Conservation (phyloP, 2,888 invertebrate genomes). For the Cryptocheilus praepositus region DNA sequence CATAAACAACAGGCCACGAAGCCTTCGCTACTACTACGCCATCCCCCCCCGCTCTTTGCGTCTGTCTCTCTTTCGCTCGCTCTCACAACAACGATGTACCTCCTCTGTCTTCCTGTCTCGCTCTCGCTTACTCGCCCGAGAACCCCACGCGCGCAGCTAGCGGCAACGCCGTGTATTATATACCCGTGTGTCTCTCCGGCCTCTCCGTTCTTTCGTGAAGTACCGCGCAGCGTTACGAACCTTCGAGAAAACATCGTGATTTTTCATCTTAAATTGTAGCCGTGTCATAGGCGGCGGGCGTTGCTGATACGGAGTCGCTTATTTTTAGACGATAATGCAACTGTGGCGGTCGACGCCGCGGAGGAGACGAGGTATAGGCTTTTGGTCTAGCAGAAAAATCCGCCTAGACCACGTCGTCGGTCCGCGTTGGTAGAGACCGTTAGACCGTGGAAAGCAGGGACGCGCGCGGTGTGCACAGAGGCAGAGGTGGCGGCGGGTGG, state of each 20-base stretch:
- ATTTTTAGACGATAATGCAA: constrained; percentile 51
- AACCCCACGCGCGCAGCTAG: constrained; percentile 53
- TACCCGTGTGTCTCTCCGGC: constrained; percentile 52
- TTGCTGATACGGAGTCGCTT: constrained; percentile 29
- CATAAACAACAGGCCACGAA: constrained; percentile 55
- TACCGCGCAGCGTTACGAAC: constrained; percentile 61
- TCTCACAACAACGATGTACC: not conserved
- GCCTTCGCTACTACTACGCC: constrained; percentile 27
- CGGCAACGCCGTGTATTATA: constrained; percentile 61
- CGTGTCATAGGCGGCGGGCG: not conserved
- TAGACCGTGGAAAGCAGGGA: constrained; percentile 16
- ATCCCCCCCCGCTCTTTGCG: constrained; percentile 10
- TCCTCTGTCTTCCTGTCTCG: constrained; percentile 10
- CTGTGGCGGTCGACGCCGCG: constrained; percentile 18
- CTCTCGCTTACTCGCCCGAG: constrained; percentile 23
- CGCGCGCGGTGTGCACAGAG: not conserved
- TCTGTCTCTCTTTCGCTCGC: constrained; percentile 5
- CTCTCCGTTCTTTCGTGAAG: constrained; percentile 46
- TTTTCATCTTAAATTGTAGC: constrained; percentile 56
- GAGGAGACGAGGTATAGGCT: constrained; percentile 18
- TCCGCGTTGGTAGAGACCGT: not conserved
- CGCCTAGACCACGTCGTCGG: constrained; percentile 13
- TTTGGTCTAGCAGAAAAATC: constrained; percentile 19
- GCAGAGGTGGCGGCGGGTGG: not conserved
- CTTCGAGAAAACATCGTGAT: constrained; percentile 68